A percentile compares a stretch with the other conserved stretches of the same genome.
Evolutionary conservation across 2,888 invertebrate genomes (phyloP).

Genomic region (Drosophila borealis): DNA sequence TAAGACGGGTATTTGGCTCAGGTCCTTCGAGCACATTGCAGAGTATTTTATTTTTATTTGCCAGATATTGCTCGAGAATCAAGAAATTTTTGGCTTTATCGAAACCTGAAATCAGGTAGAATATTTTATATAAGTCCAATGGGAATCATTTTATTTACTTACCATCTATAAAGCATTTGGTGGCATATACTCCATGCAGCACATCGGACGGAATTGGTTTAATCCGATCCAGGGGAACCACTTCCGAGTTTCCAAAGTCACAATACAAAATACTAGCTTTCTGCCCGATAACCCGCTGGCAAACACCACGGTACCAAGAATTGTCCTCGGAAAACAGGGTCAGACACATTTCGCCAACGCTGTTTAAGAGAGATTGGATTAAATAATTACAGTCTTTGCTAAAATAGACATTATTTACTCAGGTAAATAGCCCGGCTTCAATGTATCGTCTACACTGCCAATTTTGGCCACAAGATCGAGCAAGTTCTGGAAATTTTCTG

Average conservation of each 20-base stretch:
- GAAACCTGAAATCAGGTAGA: constrained; percentile 39
- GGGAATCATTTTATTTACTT: rapidly evolving
- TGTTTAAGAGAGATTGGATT: not conserved
- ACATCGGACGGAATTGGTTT: constrained; percentile 44
- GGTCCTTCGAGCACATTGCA: constrained; percentile 50
- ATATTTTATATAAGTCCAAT: not conserved
- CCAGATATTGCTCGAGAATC: constrained; percentile 36
- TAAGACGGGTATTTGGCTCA: constrained; percentile 36
- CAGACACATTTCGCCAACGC: constrained; percentile 60
- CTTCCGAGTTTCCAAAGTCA: constrained; percentile 61
- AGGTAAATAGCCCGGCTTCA: constrained; percentile 39
- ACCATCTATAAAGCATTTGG: constrained; percentile 63
- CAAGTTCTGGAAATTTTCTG: constrained; percentile 11
- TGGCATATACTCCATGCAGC: constrained; percentile 28
- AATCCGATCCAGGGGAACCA: constrained; percentile 26
- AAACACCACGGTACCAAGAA: constrained; percentile 64
- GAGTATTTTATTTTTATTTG: not conserved
- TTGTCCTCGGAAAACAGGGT: constrained; percentile 46
- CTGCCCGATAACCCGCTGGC: constrained; percentile 21
- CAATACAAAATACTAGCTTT: constrained; percentile 35
- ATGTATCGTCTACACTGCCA: constrained; percentile 17
- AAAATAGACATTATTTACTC: constrained; percentile 25
- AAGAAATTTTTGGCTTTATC: constrained; percentile 41
- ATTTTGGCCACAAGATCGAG: constrained; percentile 1
- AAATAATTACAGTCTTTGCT: not conserved